Base-by-base conservation (phyloP, 2,888 invertebrate species). In the Cyrtodaria siliqua region DNA sequence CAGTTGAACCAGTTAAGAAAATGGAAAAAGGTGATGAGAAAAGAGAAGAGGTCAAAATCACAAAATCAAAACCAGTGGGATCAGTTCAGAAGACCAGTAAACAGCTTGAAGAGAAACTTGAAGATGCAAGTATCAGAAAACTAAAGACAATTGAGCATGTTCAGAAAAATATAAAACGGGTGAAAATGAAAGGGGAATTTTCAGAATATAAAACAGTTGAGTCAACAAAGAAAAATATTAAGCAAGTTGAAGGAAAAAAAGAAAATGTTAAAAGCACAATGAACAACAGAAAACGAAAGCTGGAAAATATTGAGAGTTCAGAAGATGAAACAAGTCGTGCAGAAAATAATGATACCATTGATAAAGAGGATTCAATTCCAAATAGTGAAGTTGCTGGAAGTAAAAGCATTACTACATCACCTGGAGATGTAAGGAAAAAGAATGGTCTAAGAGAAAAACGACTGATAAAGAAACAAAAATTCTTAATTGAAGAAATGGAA, bases 391-490 rank as follows among this genome's bases (percentile, higher is more conserved):
- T 12, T 24, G 9, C 26, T 47, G 18, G 1, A 29, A 40, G 40
- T 33, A 33, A 33, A 12, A 33, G 4, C 33, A 33, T 8, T 33
- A 8, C 33, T 33, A 33, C 33, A 33, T 24, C 23, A 24, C 26
- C 52, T 24, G 14, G 6, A 16, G 66, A 49, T 67, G 38, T 18
- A 12, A 57, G 50, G 24, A 57, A 47, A 64, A 47, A 67, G 23
- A 79, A 50, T 57, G 75, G 75, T 8, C 60, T 75, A 14, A 53
- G 79, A 53, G 71, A 52, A 27, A 68, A 63, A 33, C 47, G 52
- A 49, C 59, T 71, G 23, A 75, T 79, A 14, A 79, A 79, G 50
- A 62, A 72, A 26, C 57, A 64, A 56, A 71, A 64, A 16, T 79
- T 61, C 42, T 66, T 68, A 24, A 61, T 68, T 57, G 79, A 79